Percentiles rank a stretch among this genome's conserved stretches.
Conservation (phyloP, 2,113 vertebrate genomes). For the Nannospalax galili region DNA sequence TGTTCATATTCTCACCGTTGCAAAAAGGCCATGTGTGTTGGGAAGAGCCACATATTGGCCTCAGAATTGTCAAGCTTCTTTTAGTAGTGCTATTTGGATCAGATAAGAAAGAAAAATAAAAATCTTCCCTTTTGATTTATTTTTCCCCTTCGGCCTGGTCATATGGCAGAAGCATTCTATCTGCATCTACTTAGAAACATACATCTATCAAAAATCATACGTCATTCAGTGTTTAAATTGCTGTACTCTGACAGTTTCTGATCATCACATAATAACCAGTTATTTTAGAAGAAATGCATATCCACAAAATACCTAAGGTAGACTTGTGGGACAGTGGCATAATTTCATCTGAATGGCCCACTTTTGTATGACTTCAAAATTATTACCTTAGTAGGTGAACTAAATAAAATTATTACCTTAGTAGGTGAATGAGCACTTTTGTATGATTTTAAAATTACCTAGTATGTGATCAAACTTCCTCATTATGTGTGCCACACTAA, state of each 20-base stretch:
- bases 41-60: not conserved
- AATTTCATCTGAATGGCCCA: not conserved
- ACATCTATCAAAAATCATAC: conserved; percentile 5
- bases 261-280: conserved; percentile 41
- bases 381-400: not conserved
- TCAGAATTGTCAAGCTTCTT: not conserved
- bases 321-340: not conserved
- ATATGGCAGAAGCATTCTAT: not conserved
- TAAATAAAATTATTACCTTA: not conserved
- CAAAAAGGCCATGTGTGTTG: not conserved
- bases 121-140: not conserved
- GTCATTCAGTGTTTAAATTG: not conserved
- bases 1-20: not conserved
- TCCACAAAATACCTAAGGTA: not conserved
- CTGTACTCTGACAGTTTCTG: not conserved
- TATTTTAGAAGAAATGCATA: conserved; percentile 46
- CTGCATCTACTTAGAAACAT: not conserved
- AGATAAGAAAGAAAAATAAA: not conserved
- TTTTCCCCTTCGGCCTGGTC: not conserved
- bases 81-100: not conserved
- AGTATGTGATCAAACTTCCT: not conserved
- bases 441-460: not conserved
- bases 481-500: not conserved
- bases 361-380: conserved; percentile 2
- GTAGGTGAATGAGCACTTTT: not conserved